Base-by-base conservation (phyloP, 2,113 vertebrate species). In the Zapornia atra region DNA sequence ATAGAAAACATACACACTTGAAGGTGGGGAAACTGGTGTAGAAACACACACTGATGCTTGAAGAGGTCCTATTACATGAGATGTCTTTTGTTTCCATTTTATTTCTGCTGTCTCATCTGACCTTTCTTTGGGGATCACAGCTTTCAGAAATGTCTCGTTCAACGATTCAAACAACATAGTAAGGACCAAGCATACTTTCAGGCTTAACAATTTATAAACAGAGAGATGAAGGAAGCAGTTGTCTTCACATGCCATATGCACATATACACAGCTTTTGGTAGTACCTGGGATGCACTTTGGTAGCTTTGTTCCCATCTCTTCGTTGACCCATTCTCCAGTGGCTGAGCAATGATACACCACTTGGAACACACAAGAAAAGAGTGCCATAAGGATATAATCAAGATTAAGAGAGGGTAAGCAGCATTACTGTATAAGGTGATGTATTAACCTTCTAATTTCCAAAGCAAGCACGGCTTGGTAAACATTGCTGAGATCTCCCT, bases 241-340 rank as follows among this genome's bases (percentile, higher is more conserved):
- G 21, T 60, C 76, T 88, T 82, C n/a, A 36, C n/a, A 66, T 31
- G 29, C 33, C 9, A 0, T 7, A 0, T 19, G 28, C 54, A 54
- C 10, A 26, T 9, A 34, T 3, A 60, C 38, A 28, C 1, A 11
- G 9, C 5, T 46, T 59, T 73, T 61, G 15, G 26, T 36, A 56
- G 56, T 98, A 98, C 98, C 98, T 98, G 98, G 92, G 60, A 96
- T 21, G 77, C 98, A 98, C 22, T 82, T 94, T 3, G 98, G 98
- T 78, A 96, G 96, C 57, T 96, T 95, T 19, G 72, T 40, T n/a
- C 97, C 96, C 91, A 97, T 85, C 40, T 93, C 64, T 59, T 97
- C 28, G 2, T 92, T 98, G 64, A 98, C 82, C 98, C 98, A 98
- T 79, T 89, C 96, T 90, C 98, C 98, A 1, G 85, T 97, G 66